Percentiles rank a stretch among this genome's conserved stretches.
Evolutionary conservation across 2,888 invertebrate species (phyloP).

Genomic region (Sphaerophoria taeniata): DNA sequence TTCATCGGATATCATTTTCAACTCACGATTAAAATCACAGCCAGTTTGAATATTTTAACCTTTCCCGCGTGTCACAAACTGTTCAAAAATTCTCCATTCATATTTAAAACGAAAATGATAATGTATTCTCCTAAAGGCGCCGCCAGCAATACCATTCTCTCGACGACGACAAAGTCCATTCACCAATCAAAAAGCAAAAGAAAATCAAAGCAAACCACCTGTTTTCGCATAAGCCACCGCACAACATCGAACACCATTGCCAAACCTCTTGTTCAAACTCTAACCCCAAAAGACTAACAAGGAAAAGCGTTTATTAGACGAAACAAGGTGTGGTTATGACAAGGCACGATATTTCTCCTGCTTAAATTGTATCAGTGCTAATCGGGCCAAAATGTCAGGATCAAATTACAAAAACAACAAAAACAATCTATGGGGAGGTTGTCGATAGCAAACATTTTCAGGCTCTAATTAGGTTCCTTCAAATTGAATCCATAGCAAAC

Average conservation of each 20-base stretch:
- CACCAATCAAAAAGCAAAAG: slow-evolving; percentile 22
- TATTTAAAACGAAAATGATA: background rate
- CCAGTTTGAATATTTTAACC: background rate
- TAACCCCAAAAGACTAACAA: slow-evolving; percentile 25
- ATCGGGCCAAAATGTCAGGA: slow-evolving; percentile 67
- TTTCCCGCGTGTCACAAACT: slow-evolving; percentile 1
- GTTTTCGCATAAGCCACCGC: slow-evolving; percentile 21
- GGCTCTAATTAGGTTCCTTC: slow-evolving; percentile 53
- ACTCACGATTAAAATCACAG: background rate
- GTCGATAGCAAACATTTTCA: slow-evolving; percentile 41
- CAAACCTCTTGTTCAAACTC: slow-evolving; percentile 3
- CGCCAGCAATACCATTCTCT: background rate
- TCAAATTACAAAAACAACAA: slow-evolving; percentile 54
- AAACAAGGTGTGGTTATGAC: slow-evolving; percentile 66
- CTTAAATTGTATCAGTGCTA: slow-evolving; percentile 49
- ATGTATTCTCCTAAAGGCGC: slow-evolving; percentile 9
- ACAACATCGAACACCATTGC: slow-evolving; percentile 10
- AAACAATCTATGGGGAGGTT: slow-evolving; percentile 8
- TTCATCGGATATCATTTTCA: background rate
- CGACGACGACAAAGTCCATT: background rate
- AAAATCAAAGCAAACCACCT: slow-evolving; percentile 27
- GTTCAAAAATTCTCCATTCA: background rate
- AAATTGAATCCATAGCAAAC: slow-evolving; percentile 6
- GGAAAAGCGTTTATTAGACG: slow-evolving; percentile 45
- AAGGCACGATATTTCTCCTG: slow-evolving; percentile 44